Percentiles rank a stretch among this genome's conserved stretches.
phyloP scores from a whole-genome alignment of 2,113 vertebrate species.

The Thryonomys swinderianus region DNA sequence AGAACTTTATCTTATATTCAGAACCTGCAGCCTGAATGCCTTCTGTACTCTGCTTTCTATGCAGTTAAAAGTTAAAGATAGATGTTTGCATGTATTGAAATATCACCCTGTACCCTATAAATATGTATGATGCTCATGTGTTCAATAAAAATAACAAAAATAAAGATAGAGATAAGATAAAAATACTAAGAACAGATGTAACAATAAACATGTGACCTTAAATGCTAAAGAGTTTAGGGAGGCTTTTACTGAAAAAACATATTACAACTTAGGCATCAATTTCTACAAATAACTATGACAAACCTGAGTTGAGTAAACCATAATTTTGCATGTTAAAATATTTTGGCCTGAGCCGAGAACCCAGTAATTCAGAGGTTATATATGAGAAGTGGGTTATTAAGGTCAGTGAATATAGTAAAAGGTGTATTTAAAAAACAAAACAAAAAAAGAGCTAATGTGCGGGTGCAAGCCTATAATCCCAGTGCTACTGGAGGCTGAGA shows the following conservation, averaged over 20 bases:
- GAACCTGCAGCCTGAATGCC: neutral
- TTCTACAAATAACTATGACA: constrained; percentile 37
- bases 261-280: neutral
- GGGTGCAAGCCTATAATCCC: neutral
- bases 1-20: neutral
- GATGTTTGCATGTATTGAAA: neutral
- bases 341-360: constrained; percentile 14
- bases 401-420: neutral
- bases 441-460: too few species aligned
- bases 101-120: neutral
- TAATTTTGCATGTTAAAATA: constrained; percentile 38
- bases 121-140: neutral
- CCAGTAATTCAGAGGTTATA: constrained; percentile 21
- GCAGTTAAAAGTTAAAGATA: constrained; percentile 42
- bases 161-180: neutral
- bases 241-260: constrained; percentile 11
- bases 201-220: neutral
- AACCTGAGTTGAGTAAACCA: constrained; percentile 9
- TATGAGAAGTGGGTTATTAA: neutral
- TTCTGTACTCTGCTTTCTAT: neutral
- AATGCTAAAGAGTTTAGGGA: neutral
- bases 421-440: neutral
- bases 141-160: neutral
- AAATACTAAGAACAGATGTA: neutral
- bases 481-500: neutral